phyloP scores from a whole-genome alignment of 2,888 invertebrate genomes.

The Atherix ibis region DNA sequence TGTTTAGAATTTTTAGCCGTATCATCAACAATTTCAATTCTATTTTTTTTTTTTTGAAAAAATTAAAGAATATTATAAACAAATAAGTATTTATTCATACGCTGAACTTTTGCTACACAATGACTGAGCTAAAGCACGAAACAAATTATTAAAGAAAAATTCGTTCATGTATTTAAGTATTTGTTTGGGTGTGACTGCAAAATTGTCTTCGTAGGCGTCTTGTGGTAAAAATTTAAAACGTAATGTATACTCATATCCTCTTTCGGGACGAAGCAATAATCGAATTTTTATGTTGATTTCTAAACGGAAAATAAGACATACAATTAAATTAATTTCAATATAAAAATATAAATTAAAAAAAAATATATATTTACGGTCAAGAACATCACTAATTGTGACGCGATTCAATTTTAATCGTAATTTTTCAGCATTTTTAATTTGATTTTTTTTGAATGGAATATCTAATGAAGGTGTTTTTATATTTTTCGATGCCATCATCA shows the following conservation, averaged over 20 bases:
- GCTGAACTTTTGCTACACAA: constrained; percentile 35
- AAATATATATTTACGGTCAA: constrained; percentile 38
- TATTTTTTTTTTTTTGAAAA: constrained; percentile 11
- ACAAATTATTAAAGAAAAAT: constrained; percentile 50
- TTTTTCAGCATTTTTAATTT: constrained; percentile 44
- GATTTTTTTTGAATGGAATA: constrained; percentile 56
- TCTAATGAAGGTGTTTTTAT: constrained; percentile 96
- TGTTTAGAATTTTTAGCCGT: constrained; percentile 25
- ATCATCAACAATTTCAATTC: constrained; percentile 31
- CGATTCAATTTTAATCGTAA: constrained; percentile 57
- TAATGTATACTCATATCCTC: constrained; percentile 48
- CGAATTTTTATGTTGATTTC: constrained; percentile 24
- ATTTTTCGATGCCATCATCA: constrained; percentile 88
- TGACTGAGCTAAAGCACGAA: constrained; percentile 42
- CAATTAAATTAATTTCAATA: constrained; percentile 33
- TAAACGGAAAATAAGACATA: constrained; percentile 30
- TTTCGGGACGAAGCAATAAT: constrained; percentile 38
- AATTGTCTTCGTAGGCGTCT: constrained; percentile 55
- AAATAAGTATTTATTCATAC: constrained; percentile 14
- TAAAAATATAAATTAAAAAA: constrained; percentile 20
- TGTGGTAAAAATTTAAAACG: constrained; percentile 59
- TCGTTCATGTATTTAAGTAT: constrained; percentile 61
- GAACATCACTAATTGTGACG: constrained; percentile 62
- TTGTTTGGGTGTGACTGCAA: constrained; percentile 49
- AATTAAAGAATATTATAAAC: background rate